A percentile compares a stretch with the other conserved stretches of the same genome.
These are phyloP conservation scores for Troides helena DNA, from an alignment of 2,888 invertebrate genomes.

Conservation along the genomic window DNA sequence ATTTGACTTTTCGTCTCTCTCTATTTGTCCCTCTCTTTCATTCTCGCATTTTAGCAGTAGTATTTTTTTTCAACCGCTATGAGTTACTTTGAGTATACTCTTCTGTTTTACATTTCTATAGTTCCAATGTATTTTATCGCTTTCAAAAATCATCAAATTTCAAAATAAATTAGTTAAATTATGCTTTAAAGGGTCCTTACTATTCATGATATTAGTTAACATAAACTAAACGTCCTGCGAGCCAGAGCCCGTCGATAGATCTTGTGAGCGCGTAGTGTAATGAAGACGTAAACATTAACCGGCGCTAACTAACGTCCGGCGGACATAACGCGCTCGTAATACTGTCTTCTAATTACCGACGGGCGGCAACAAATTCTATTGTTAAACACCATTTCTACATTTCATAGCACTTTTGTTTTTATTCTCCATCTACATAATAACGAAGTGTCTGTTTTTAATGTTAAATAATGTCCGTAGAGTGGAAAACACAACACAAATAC, in stretches of 20 bases:
- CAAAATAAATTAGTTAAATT: not conserved
- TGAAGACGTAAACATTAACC: constrained; percentile 25
- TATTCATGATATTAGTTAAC: constrained; percentile 4
- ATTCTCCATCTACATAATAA: not conserved
- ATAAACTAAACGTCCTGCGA: constrained; percentile 13
- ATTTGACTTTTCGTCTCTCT: too few species aligned
- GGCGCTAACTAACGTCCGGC: constrained; percentile 15
- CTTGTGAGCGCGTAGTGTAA: constrained; percentile 4
- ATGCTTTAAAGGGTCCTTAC: not conserved
- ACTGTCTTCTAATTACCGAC: constrained; percentile 12
- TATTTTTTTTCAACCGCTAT: too few species aligned
- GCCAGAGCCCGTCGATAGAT: constrained; percentile 8
- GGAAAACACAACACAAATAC: too few species aligned
- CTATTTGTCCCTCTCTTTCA: too few species aligned
- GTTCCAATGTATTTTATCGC: too few species aligned
- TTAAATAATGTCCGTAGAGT: not conserved
- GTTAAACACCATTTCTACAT: constrained; percentile 2
- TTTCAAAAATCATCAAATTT: not conserved
- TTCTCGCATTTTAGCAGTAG: too few species aligned
- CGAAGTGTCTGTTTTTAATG: not conserved
- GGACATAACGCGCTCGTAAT: constrained; percentile 11
- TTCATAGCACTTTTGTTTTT: not conserved
- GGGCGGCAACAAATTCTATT: constrained; percentile 2
- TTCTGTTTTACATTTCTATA: too few species aligned
- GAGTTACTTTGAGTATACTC: too few species aligned